Percentiles rank a stretch among this genome's conserved stretches.
Evolutionary conservation across 2,797 vertebrate species (phyloP).

Genomic region (Moxostoma hubbsi): DNA sequence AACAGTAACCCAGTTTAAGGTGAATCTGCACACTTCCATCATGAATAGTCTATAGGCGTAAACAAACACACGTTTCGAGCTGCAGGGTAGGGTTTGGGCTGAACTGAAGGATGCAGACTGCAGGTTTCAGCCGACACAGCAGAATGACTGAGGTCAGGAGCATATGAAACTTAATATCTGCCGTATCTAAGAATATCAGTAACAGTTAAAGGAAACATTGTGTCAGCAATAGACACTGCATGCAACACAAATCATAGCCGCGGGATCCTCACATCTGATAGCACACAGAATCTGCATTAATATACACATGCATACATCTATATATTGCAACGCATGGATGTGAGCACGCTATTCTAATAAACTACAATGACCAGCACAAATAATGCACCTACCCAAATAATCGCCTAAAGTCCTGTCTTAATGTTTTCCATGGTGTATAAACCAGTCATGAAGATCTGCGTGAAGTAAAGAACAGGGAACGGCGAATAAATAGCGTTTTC

Average conservation of each 20-base stretch:
- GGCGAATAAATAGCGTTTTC: background rate
- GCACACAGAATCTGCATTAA: background rate
- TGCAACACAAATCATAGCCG: slow-evolving; percentile 2
- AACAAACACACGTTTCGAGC: background rate
- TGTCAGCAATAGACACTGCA: slow-evolving; percentile 11
- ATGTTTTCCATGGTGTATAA: slow-evolving; percentile 47
- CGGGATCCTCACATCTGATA: background rate
- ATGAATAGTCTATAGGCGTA: background rate
- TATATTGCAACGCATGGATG: slow-evolving; percentile 62
- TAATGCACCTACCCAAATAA: slow-evolving; percentile 23
- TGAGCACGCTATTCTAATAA: slow-evolving; percentile 30
- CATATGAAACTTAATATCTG: background rate
- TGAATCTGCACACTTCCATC: no score
- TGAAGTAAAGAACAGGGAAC: background rate
- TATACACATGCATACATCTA: background rate
- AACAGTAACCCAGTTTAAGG: no score
- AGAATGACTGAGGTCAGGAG: slow-evolving; percentile 6
- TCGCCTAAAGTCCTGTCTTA: slow-evolving; percentile 49
- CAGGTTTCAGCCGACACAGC: slow-evolving; percentile 20
- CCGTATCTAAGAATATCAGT: slow-evolving; percentile 10
- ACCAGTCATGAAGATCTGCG: background rate
- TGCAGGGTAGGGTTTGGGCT: background rate
- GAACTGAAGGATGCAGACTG: slow-evolving; percentile 4
- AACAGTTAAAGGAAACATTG: slow-evolving; percentile 1
- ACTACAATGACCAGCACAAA: slow-evolving; percentile 21